A percentile compares a stretch with the other conserved stretches of the same genome.
phyloP scores from a whole-genome alignment of 2,888 invertebrate genomes.

The Myopa tessellatipennis region DNA sequence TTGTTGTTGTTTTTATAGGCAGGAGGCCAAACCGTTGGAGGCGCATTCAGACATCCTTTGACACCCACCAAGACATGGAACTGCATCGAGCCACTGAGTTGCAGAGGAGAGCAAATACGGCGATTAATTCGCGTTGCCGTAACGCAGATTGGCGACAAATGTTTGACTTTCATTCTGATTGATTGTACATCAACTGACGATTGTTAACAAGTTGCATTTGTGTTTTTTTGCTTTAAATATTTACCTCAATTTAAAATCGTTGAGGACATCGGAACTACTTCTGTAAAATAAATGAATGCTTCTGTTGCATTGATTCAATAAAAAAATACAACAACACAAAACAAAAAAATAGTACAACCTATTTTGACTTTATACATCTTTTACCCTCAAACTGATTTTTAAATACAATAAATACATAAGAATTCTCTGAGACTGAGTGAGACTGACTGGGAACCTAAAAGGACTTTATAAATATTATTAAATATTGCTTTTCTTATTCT shows the following conservation, averaged over 20 bases:
- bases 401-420: no score
- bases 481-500: no score
- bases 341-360: no score
- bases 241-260: constrained; percentile 22
- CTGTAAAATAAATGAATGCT: background rate
- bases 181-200: constrained; percentile 61
- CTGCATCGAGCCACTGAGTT: background rate
- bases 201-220: constrained; percentile 43
- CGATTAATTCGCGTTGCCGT: constrained; percentile 64
- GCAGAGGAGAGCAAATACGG: constrained; percentile 57
- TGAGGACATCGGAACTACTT: constrained; percentile 2
- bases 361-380: no score
- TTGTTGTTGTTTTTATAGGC: no score
- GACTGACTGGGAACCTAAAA: no score
- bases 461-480: no score
- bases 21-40: constrained; percentile 18
- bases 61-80: constrained; percentile 10
- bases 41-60: background rate
- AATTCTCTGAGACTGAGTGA: no score
- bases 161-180: constrained; percentile 67
- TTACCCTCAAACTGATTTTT: no score
- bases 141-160: constrained; percentile 63
- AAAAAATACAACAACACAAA: background rate
- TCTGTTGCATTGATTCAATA: background rate
- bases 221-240: constrained; percentile 26